Percentiles rank a stretch among this genome's conserved stretches.
Evolutionary conservation across 2,888 invertebrate genomes (phyloP).

Genomic region (Ephialtes manifestator): DNA sequence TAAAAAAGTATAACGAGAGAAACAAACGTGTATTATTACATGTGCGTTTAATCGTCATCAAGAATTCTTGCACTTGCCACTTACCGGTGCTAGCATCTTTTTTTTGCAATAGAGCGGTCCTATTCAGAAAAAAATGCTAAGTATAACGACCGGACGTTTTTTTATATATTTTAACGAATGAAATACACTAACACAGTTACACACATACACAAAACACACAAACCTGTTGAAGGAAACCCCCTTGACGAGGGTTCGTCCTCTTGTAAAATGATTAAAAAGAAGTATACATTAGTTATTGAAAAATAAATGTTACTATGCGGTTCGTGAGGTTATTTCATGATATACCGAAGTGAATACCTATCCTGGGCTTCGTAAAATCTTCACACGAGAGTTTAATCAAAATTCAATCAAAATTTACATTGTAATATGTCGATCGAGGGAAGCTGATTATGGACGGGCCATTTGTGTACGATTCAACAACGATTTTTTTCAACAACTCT

Average conservation of each 20-base stretch:
- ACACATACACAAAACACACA: constrained; percentile 53
- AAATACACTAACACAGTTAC: constrained; percentile 19
- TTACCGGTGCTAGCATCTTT: constrained; percentile 66
- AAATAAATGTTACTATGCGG: constrained; percentile 81
- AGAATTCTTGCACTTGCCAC: constrained; percentile 51
- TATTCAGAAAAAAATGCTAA: constrained; percentile 71
- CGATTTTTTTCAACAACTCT: constrained; percentile 16
- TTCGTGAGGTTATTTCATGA: constrained; percentile 77
- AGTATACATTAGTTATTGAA: constrained; percentile 76
- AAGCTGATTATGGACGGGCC: neutral
- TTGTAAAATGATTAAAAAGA: constrained; percentile 59
- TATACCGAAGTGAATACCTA: constrained; percentile 73
- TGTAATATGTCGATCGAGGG: constrained; percentile 2
- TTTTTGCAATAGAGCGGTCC: constrained; percentile 75
- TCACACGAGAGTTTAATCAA: constrained; percentile 53
- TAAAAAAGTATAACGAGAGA: neutral
- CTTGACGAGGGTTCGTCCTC: constrained; percentile 59
- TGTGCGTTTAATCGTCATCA: constrained; percentile 6
- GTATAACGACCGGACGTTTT: constrained; percentile 47
- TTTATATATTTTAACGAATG: constrained; percentile 40
- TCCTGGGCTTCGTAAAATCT: constrained; percentile 58
- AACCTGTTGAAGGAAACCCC: constrained; percentile 60
- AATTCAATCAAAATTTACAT: constrained; percentile 58
- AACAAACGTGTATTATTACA: constrained; percentile 25
- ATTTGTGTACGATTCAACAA: neutral